phyloP scores from a whole-genome alignment of 2,888 invertebrate genomes.

The Amorpha juglandis region DNA sequence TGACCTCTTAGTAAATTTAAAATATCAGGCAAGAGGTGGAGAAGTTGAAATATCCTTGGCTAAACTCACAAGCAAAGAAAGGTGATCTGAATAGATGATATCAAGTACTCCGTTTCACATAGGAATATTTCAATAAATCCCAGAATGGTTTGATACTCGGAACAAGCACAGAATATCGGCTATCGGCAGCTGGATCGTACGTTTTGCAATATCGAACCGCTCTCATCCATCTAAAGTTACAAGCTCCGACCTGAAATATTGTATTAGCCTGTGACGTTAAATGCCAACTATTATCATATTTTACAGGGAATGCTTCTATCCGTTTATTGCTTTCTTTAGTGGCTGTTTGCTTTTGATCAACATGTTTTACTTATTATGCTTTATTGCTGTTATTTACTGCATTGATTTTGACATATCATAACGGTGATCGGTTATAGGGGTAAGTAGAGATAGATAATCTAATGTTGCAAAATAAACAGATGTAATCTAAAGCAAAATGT shows the following conservation, averaged over 20 bases:
- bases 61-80: too few relatives aligned
- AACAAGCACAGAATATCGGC: not conserved
- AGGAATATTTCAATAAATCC: not conserved
- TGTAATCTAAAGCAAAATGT: too few relatives aligned
- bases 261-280: conserved; percentile 5
- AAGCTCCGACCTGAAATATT: conserved; percentile 28
- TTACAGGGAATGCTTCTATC: not conserved
- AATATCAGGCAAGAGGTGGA: too few relatives aligned
- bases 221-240: conserved; percentile 2
- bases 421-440: too few relatives aligned
- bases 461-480: too few relatives aligned
- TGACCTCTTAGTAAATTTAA: too few relatives aligned
- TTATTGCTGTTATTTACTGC: not conserved
- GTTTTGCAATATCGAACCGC: conserved; percentile 5
- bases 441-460: too few relatives aligned
- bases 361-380: not conserved
- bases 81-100: too few relatives aligned
- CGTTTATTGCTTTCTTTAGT: not conserved
- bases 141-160: not conserved
- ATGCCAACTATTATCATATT: conserved; percentile 8
- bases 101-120: too few relatives aligned
- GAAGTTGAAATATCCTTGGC: too few relatives aligned
- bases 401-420: too few relatives aligned
- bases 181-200: conserved; percentile 4
- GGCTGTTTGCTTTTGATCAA: not conserved